These are phyloP conservation scores for Drosophila paranaensis DNA, from an alignment of 2,888 invertebrate genomes.

Conservation along the genomic window DNA sequence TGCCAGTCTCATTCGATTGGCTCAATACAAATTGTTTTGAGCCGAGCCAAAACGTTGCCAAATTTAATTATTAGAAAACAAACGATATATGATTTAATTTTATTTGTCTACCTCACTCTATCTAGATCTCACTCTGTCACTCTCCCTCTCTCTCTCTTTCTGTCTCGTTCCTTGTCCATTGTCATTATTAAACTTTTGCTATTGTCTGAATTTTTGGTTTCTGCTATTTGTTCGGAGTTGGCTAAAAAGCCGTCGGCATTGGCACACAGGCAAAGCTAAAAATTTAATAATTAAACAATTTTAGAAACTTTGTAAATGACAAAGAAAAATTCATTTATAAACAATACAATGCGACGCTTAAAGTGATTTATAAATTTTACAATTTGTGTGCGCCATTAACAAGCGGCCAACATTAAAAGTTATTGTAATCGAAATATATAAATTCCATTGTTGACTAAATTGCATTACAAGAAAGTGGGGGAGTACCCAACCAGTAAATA, in stretches of 20 bases:
- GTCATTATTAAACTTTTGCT: constrained; percentile 35
- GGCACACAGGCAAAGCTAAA: constrained; percentile 59
- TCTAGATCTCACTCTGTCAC: not conserved
- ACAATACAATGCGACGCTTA: constrained; percentile 45
- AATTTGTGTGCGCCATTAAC: constrained; percentile 42
- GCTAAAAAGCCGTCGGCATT: constrained; percentile 55
- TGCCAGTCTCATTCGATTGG: constrained; percentile 49
- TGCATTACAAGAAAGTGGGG: constrained; percentile 1
- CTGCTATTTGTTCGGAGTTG: constrained; percentile 16
- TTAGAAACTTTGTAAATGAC: constrained; percentile 44
- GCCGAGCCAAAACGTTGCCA: constrained; percentile 40
- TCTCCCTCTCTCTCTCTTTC: not conserved
- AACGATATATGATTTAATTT: constrained; percentile 41
- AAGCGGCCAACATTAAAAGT: constrained; percentile 30
- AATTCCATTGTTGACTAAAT: constrained; percentile 31
- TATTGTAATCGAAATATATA: constrained; percentile 27
- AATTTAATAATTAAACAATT: constrained; percentile 73
- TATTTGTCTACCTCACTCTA: constrained; percentile 2
- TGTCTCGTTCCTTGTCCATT: constrained; percentile 1
- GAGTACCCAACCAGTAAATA: not conserved
- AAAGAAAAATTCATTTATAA: constrained; percentile 50
- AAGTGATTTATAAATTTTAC: constrained; percentile 68
- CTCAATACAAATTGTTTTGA: constrained; percentile 65
- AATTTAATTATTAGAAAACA: constrained; percentile 69
- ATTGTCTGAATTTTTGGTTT: constrained; percentile 28